Evolutionary conservation across 1,140 invertebrate species (phyloP), one percentile per base, ranked within the genome.

Genomic region (Drosophila pruinosa): DNA sequence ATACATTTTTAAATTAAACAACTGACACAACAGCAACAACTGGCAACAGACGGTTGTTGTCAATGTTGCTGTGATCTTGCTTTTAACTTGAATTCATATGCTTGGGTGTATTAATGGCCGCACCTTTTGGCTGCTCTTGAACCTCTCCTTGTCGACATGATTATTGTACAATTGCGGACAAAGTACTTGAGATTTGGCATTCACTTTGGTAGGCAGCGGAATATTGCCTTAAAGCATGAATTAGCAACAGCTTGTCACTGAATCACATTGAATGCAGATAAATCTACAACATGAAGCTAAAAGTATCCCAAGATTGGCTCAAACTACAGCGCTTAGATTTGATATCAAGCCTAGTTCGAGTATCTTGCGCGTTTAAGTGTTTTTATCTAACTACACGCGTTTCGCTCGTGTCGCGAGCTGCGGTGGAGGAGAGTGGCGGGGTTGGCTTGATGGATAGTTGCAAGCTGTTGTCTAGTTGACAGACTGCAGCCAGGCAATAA

Each of bases 341-440:
- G 19, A 26, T 65, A 69, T 39, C 54, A 68, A 26, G 4, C 7
- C 15, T 12, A 39, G 41, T 31, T 19, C 43, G 14, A 47, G 61
- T 75, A 71, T 75, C 73, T 72, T 38, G 67, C 62, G 62, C 57
- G 62, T 76, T 79, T 82, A 82, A 76, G 78, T 64, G 74, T 76
- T 79, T 74, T 82, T 82, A 79, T 82, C 79, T 76, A 82, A 76
- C 72, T 79, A 82, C 79, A 82, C 70, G 79, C 65, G 70, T 82
- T 77, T 54, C 62, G 43, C 75, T 65, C 31, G 76, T 82, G 78
- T 78, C 52, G n/a, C n/a, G 5, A 26, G 52, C 8, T 15, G 14
- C 3, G 22, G 12, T 2, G 3, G 1, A 12, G n/a, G n/a, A 28
- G n/a, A 36, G 26, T 8, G 15, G 2, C 4, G 0, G 0, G 6